Evolutionary conservation across 2,113 vertebrate genomes (phyloP).

Genomic region (Hippocampus mohnikei): DNA sequence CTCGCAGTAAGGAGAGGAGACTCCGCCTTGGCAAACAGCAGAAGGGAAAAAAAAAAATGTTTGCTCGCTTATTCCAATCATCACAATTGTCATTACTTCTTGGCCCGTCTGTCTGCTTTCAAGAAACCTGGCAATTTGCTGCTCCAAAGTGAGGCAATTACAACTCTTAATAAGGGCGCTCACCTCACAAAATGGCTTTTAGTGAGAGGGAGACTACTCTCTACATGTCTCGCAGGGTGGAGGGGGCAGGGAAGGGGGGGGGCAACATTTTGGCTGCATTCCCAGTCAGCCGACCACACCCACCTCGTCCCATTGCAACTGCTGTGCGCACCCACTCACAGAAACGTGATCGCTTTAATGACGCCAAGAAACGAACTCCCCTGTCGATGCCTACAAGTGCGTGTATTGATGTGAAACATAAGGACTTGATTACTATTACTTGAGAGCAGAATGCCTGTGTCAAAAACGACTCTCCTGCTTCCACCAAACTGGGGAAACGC

Average conservation of each 20-base stretch:
- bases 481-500: slow-evolving; percentile 10
- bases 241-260: slow-evolving; percentile 7
- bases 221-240: slow-evolving; percentile 37
- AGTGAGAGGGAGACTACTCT: slow-evolving; percentile 46
- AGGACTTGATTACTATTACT: slow-evolving; percentile 20
- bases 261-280: slow-evolving; percentile 48
- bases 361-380: slow-evolving; percentile 20
- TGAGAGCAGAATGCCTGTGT: slow-evolving; percentile 24
- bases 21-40: slow-evolving; percentile 34
- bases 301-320: slow-evolving; percentile 20
- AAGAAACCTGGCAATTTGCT: slow-evolving; percentile 63
- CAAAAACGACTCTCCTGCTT: slow-evolving; percentile 13
- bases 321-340: background rate
- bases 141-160: slow-evolving; percentile 66
- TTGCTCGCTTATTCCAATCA: slow-evolving; percentile 38
- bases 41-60: slow-evolving; percentile 33
- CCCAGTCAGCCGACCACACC: slow-evolving; percentile 48
- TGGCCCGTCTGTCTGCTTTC: slow-evolving; percentile 52
- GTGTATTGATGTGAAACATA: slow-evolving; percentile 26
- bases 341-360: slow-evolving; percentile 41
- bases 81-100: slow-evolving; percentile 64
- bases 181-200: slow-evolving; percentile 62
- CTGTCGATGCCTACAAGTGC: slow-evolving; percentile 22
- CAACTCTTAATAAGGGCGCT: slow-evolving; percentile 60
- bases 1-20: slow-evolving; percentile 21